Base-by-base conservation (phyloP, 64 coral and sea anemone genomes). In the Stichodactyla mertensii region DNA sequence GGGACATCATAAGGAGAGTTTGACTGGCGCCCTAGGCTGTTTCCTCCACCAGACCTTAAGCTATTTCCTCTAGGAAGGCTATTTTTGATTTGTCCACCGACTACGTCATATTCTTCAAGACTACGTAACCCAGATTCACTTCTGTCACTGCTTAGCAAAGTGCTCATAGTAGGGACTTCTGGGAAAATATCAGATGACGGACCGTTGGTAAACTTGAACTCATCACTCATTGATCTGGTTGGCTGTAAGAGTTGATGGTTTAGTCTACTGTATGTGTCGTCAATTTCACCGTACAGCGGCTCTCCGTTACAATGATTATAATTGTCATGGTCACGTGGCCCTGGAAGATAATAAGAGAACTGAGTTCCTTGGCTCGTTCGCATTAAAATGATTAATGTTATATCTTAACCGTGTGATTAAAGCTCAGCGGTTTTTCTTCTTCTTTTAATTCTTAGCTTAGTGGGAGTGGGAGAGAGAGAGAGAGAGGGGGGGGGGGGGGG, bases 261-360 rank as follows among this genome's bases (percentile, higher is more conserved):
- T 53, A 81, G 16, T 81, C 52, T 81, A 81, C 78, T 81, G 4
- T 81, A 81, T 5, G 51, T 53, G 7, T 81, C 78, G 52, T 81
- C 78, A 55, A 81, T 81, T 52, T 52, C 53, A 20, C 78, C 78
- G 22, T 81, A 81, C 78, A 81, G 1, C 52, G 78, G 78, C 53
- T 81, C 78, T 10, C 26, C 78, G 16, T 81, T 81, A 23, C n/a
- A 74, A 0, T 74, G 69, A 11, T 74, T 23, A 74, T 74, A 27
- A 74, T 6, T 7, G 19, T 13, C 69, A 27, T 27, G 66, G 4
- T 23, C 23, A 31, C 20, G 69, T 74, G 69, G 14, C 10, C 24
- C 69, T 74, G 11, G 27, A 74, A 74, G 23, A 13, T 36, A 31
- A 13, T 74, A 10, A 10, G 24, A 74, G 20, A 22, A 0, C 4